Conservation (phyloP, 1,140 invertebrate species). For the Aethina tumida region DNA sequence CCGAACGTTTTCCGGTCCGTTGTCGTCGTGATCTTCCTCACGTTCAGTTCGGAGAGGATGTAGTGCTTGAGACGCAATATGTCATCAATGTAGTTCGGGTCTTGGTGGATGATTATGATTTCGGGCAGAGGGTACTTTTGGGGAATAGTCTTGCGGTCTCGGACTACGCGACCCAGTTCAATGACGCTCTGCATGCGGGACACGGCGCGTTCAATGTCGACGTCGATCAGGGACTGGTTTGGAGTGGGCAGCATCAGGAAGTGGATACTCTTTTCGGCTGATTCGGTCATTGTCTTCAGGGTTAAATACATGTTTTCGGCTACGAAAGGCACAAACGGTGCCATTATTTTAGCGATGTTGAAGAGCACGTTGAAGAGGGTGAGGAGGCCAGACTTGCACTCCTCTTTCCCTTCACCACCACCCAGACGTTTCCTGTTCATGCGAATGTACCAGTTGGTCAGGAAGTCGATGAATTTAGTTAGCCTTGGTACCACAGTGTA, state of each 20-base stretch:
- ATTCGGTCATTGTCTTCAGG: slow-evolving; percentile 46
- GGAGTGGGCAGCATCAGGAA: slow-evolving; percentile 79
- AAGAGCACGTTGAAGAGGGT: slow-evolving; percentile 84
- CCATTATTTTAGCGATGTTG: slow-evolving; percentile 85
- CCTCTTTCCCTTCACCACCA: slow-evolving; percentile 67
- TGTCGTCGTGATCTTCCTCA: slow-evolving; percentile 78
- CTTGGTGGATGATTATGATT: slow-evolving; percentile 88
- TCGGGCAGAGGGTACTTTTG: slow-evolving; percentile 96
- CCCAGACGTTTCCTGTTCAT: slow-evolving; percentile 92
- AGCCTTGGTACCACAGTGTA: slow-evolving; percentile 92
- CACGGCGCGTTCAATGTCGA: slow-evolving; percentile 82
- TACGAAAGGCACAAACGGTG: slow-evolving; percentile 95
- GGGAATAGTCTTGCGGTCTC: slow-evolving; percentile 89
- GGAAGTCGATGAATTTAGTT: slow-evolving; percentile 92
- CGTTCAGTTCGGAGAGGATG: slow-evolving; percentile 90
- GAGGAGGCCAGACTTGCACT: slow-evolving; percentile 76
- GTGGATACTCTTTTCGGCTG: slow-evolving; percentile 63
- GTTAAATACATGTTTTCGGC: slow-evolving; percentile 95
- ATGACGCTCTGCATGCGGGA: slow-evolving; percentile 90
- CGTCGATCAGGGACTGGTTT: slow-evolving; percentile 65
- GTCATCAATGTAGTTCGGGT: slow-evolving; percentile 68
- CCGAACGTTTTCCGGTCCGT: slow-evolving; percentile 90
- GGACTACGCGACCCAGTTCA: slow-evolving; percentile 82
- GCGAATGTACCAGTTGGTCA: slow-evolving; percentile 96
- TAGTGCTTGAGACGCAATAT: slow-evolving; percentile 74